These are phyloP conservation scores for Zaprionus inermis DNA, from an alignment of 1,140 invertebrate genomes.

Conservation along the genomic window DNA sequence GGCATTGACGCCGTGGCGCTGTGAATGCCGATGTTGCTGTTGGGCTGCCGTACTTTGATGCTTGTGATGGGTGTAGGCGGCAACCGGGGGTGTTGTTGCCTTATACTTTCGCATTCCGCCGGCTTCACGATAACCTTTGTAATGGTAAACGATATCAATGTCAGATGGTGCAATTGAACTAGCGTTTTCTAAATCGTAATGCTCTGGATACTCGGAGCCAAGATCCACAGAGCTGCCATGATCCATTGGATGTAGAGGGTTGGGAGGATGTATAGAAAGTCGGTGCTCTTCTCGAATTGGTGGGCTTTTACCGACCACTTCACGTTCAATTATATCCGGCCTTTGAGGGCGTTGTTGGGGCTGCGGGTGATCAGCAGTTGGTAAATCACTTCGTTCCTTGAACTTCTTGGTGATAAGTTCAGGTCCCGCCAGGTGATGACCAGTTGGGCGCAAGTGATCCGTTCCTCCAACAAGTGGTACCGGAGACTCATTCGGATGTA, in stretches of 20 bases:
- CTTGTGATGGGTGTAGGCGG: slow-evolving; percentile 90
- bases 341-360: slow-evolving; percentile 88
- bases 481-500: slow-evolving; percentile 70
- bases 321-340: slow-evolving; percentile 96
- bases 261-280: slow-evolving; percentile 88
- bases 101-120: slow-evolving; percentile 94
- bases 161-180: slow-evolving; percentile 98
- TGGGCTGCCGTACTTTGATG: slow-evolving; percentile 86
- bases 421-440: slow-evolving; percentile 89
- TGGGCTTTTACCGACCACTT: slow-evolving; percentile 92
- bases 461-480: slow-evolving; percentile 75
- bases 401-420: slow-evolving; percentile 94
- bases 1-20: slow-evolving; percentile 87
- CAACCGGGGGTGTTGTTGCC: slow-evolving; percentile 89
- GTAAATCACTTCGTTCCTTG: slow-evolving; percentile 91
- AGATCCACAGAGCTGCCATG: slow-evolving; percentile 87
- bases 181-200: slow-evolving; percentile 98
- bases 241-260: slow-evolving; percentile 88
- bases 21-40: slow-evolving; percentile 90
- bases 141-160: slow-evolving; percentile 98
- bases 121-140: slow-evolving; percentile 94
- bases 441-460: slow-evolving; percentile 52
- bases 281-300: slow-evolving; percentile 90
- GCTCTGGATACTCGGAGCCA: slow-evolving; percentile 95
- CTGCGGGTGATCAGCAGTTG: slow-evolving; percentile 85